Conservation (phyloP, 1,140 invertebrate genomes). For the Diuraphis noxia region DNA sequence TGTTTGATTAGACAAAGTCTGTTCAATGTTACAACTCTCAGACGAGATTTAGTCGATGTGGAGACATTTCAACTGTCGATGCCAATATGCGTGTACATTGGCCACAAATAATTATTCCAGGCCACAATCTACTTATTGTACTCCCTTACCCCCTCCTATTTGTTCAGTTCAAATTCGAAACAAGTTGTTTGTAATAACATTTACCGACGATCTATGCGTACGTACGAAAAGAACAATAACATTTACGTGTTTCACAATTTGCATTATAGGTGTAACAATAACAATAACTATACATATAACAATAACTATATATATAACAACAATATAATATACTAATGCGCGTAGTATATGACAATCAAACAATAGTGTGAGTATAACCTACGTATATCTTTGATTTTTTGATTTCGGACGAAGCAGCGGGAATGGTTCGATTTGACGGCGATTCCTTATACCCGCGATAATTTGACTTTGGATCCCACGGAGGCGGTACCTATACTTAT, state of each 20-base stretch:
- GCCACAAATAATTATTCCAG: neutral
- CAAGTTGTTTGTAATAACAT: neutral
- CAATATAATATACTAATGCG: neutral
- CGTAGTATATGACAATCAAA: too few species aligned
- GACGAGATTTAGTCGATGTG: neutral
- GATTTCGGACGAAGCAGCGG: neutral
- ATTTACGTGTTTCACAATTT: neutral
- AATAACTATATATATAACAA: neutral
- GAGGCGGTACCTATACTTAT: neutral
- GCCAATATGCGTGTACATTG: neutral
- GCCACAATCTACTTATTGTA: neutral
- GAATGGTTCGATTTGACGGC: neutral
- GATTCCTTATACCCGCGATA: neutral
- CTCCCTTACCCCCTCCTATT: neutral
- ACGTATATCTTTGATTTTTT: neutral
- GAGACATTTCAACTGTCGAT: neutral
- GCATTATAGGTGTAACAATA: neutral
- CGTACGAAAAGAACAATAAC: neutral
- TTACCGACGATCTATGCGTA: neutral
- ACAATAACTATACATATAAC: slow-evolving; percentile 1
- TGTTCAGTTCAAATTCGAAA: neutral
- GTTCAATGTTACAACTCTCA: neutral
- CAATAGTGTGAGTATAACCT: neutral
- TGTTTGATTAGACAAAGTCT: neutral
- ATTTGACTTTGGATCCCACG: neutral